phyloP scores from a whole-genome alignment of 2,797 vertebrate species.

The Mormyrus hasselquistii region DNA sequence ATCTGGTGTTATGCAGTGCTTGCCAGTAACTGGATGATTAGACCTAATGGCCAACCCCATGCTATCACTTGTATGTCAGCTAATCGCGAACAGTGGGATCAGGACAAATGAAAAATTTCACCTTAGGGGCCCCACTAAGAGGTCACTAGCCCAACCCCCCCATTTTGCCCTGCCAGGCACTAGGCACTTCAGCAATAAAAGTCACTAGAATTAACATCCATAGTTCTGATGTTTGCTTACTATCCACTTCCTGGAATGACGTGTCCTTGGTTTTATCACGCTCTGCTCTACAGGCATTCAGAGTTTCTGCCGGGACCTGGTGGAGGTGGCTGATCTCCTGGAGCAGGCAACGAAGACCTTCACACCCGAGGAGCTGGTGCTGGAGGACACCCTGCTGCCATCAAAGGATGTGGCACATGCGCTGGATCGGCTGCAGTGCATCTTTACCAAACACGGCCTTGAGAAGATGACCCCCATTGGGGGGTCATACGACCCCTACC shows the following conservation, averaged over 20 bases:
- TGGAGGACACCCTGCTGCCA: slow-evolving; percentile 30
- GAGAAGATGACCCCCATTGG: slow-evolving; percentile 75
- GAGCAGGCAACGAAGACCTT: slow-evolving; percentile 58
- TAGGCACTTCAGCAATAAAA: background rate
- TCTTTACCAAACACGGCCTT: slow-evolving; percentile 76
- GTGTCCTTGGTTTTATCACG: background rate
- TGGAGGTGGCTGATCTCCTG: slow-evolving; percentile 75
- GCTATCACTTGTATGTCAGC: no score
- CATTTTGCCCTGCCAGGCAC: no score
- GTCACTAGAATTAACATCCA: background rate
- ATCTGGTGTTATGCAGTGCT: background rate
- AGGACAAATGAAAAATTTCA: background rate
- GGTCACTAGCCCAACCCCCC: no score
- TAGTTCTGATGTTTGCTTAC: background rate
- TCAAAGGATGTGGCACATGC: slow-evolving; percentile 57
- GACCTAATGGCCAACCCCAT: background rate
- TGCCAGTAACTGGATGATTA: background rate
- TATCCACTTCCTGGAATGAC: background rate
- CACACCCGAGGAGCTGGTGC: slow-evolving; percentile 2
- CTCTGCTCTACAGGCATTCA: slow-evolving; percentile 64
- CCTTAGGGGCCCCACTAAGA: background rate
- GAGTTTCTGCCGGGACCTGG: slow-evolving; percentile 77
- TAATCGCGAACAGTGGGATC: background rate
- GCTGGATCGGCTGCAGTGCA: slow-evolving; percentile 65
- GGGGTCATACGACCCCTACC: slow-evolving; percentile 69